Evolutionary conservation across 1,140 invertebrate species (phyloP).

Genomic region (Trachymyrmex septentrionalis): DNA sequence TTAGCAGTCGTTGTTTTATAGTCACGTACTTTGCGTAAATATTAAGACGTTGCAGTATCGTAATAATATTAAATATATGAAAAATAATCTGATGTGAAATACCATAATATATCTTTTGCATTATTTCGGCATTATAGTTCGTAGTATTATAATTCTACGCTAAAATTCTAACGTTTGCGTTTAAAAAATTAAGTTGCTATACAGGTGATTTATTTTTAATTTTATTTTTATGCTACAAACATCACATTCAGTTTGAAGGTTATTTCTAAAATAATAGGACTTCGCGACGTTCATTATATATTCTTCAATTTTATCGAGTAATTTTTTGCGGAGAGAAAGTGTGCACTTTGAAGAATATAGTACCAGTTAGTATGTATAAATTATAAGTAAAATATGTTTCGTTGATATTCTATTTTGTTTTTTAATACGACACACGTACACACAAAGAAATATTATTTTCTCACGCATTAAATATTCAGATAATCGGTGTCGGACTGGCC

Average conservation of each 20-base stretch:
- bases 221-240: neutral
- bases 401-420: conserved; percentile 1
- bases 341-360: neutral
- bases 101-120: neutral
- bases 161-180: neutral
- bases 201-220: neutral
- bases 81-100: neutral
- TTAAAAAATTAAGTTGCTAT: neutral
- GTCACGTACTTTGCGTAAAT: neutral
- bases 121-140: neutral
- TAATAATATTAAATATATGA: neutral
- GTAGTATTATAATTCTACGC: neutral
- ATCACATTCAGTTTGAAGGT: neutral
- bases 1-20: neutral
- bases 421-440: neutral
- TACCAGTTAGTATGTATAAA: neutral
- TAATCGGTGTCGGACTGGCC: neutral
- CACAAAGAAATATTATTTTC: conserved; percentile 15
- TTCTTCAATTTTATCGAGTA: conserved; percentile 4
- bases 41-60: neutral
- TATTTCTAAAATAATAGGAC: neutral
- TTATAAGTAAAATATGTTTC: neutral
- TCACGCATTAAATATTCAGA: conserved; percentile 19
- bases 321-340: neutral
- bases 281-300: neutral